Conservation (phyloP, 2,113 vertebrate species). For the Oreocharis arfaki region DNA sequence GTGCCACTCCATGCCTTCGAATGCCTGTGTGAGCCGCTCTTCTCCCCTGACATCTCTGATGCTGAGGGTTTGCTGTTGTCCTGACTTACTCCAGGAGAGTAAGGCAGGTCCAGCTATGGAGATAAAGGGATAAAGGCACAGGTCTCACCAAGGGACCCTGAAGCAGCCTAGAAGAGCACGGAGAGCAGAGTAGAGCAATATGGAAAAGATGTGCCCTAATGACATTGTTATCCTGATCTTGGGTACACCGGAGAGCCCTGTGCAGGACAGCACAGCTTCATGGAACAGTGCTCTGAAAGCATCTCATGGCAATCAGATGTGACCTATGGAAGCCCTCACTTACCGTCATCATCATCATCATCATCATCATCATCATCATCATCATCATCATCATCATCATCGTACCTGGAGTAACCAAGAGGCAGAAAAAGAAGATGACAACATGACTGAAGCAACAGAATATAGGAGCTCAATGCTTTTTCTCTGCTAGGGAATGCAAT, state of each 20-base stretch:
- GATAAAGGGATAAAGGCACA: background rate
- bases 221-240: background rate
- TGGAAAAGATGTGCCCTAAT: background rate
- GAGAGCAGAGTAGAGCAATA: background rate
- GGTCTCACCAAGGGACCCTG: background rate
- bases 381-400: background rate
- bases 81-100: background rate
- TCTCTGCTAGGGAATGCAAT: background rate
- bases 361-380: background rate
- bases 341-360: no score
- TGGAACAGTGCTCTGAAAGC: background rate
- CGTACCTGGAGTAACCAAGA: background rate
- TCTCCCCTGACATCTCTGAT: background rate
- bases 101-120: background rate
- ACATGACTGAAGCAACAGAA: background rate
- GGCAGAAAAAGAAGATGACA: background rate
- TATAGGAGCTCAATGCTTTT: background rate
- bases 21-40: background rate
- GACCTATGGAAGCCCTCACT: background rate
- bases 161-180: background rate
- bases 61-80: background rate
- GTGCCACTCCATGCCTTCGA: no score
- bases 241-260: background rate
- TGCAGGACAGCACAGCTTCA: background rate
- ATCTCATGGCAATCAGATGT: background rate